Evolutionary conservation across 2,113 vertebrate genomes (phyloP).

Genomic region (Sander vitreus): DNA sequence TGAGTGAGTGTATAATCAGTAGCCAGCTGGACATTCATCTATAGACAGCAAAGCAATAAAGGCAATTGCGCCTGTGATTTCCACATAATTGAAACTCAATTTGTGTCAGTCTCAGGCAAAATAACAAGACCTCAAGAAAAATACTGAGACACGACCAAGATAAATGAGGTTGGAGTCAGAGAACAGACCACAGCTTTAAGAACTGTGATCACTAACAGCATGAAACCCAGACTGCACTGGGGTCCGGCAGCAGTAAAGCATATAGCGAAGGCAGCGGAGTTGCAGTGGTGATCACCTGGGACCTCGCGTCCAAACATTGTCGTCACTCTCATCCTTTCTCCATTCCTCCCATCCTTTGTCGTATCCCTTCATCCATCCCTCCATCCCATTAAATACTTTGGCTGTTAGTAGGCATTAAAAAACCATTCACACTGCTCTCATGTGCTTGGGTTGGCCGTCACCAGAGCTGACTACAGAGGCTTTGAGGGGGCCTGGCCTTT

Average conservation of each 20-base stretch:
- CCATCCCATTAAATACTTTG: constrained; percentile 63
- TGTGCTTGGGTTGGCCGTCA: constrained; percentile 80
- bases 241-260: constrained; percentile 13
- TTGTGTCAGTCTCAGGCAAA: constrained; percentile 58
- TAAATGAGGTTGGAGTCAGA: constrained; percentile 57
- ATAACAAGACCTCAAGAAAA: constrained; percentile 68
- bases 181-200: constrained; percentile 38
- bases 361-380: constrained; percentile 52
- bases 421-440: constrained; percentile 76
- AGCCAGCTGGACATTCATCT: constrained; percentile 61
- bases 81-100: constrained; percentile 63
- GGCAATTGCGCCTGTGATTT: constrained; percentile 57
- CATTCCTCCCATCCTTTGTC: constrained; percentile 46
- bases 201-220: constrained; percentile 31
- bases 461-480: constrained; percentile 63
- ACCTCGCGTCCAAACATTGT: constrained; percentile 60
- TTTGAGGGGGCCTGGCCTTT: constrained; percentile 54
- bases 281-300: constrained; percentile 49
- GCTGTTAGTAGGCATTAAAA: constrained; percentile 84
- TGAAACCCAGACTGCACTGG: constrained; percentile 6
- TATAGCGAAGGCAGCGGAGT: background rate
- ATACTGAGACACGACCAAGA: constrained; percentile 55
- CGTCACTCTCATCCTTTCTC: constrained; percentile 59
- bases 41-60: constrained; percentile 47
- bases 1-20: constrained; percentile 34